Evolutionary conservation across 2,113 vertebrate genomes (phyloP).

Genomic region (Cheirogaleus medius): DNA sequence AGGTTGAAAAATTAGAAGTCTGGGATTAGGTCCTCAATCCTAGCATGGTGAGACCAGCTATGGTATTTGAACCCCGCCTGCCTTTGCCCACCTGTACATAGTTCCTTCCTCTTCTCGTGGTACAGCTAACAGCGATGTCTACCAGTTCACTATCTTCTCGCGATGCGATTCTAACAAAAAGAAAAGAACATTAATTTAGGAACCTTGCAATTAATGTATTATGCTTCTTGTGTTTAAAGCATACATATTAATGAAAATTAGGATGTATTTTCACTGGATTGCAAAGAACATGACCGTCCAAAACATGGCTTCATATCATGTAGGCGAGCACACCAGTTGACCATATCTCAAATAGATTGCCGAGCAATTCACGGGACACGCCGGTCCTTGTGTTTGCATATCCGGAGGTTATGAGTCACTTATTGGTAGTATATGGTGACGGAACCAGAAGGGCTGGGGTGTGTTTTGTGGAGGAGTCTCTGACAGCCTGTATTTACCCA

Average conservation of each 20-base stretch:
- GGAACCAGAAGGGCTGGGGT: background rate
- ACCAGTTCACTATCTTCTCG: accelerated
- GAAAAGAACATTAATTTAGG: background rate
- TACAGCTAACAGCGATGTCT: background rate
- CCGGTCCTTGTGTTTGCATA: background rate
- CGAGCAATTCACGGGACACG: background rate
- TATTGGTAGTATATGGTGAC: background rate
- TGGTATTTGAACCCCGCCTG: background rate
- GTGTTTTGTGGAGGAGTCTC: background rate
- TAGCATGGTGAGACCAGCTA: accelerated
- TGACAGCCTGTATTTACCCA: constrained; percentile 71
- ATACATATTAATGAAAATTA: background rate
- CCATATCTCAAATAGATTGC: background rate
- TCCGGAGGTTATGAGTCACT: background rate
- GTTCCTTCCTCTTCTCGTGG: background rate
- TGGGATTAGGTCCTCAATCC: background rate
- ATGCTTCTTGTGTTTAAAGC: background rate
- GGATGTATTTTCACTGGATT: background rate
- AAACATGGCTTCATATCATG: accelerated
- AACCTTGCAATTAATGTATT: background rate
- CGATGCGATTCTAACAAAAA: accelerated
- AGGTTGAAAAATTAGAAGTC: background rate
- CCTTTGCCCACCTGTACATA: accelerated
- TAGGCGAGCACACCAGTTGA: background rate
- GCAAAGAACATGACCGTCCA: background rate